Conservation (phyloP, 2,888 invertebrate species). For the Sinodicranocentrus sp. region DNA sequence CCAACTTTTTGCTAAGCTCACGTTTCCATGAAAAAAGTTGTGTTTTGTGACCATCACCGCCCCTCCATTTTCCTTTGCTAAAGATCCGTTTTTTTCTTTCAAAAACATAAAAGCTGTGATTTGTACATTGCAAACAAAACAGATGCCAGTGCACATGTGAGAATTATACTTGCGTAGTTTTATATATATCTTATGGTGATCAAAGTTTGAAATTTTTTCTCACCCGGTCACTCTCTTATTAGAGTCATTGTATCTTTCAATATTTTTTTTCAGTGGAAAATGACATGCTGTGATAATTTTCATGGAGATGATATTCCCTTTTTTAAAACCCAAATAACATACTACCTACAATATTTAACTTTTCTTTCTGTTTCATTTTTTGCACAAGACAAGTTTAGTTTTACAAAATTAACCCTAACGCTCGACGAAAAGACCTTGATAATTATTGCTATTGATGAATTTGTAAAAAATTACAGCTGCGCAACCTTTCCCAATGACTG, state of each 20-base stretch:
- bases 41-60: background rate
- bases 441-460: constrained; percentile 58
- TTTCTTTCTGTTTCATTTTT: background rate
- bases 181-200: background rate
- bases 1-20: too few species aligned
- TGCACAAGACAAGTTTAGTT: constrained; percentile 15
- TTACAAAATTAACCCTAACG: background rate
- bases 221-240: too few species aligned
- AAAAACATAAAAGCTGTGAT: background rate
- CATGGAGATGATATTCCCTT: background rate
- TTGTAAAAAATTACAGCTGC: constrained; percentile 46
- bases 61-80: background rate
- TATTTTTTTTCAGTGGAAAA: background rate
- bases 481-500: constrained; percentile 39
- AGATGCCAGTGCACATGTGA: background rate
- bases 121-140: background rate
- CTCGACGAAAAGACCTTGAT: constrained; percentile 5
- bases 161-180: too few species aligned
- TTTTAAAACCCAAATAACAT: too few species aligned
- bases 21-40: too few species aligned
- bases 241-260: background rate
- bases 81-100: background rate
- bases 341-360: too few species aligned
- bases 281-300: constrained; percentile 6
- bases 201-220: background rate